Percentiles rank a stretch among this genome's conserved stretches.
Evolutionary conservation across 2,113 vertebrate species (phyloP).

Genomic region (Paramormyrops kingsleyae): DNA sequence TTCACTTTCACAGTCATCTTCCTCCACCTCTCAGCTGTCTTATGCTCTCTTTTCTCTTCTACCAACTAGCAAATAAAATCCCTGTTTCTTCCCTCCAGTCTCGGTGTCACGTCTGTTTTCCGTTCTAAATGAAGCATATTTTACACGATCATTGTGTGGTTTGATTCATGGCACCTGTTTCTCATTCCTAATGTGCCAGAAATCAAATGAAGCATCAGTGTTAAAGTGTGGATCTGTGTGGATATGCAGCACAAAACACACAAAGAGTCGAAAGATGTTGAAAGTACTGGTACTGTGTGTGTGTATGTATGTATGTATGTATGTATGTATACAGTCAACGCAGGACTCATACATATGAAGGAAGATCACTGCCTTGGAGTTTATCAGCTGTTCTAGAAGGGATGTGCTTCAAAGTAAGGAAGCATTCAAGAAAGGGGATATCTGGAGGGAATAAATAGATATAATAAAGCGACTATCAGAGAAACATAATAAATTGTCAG

Average conservation of each 20-base stretch:
- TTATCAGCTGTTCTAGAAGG: background rate
- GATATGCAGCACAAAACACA: background rate
- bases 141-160: background rate
- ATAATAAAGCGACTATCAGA: background rate
- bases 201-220: background rate
- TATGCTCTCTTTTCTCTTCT: background rate
- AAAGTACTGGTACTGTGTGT: background rate
- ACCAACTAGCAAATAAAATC: background rate
- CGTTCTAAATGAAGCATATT: background rate
- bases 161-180: background rate
- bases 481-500: background rate
- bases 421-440: background rate
- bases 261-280: background rate
- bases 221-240: background rate
- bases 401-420: background rate
- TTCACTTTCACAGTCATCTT: background rate
- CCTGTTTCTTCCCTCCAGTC: background rate
- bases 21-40: background rate
- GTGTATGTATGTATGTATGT: background rate
- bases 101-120: background rate
- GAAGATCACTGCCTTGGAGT: background rate
- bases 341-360: background rate
- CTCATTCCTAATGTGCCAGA: background rate
- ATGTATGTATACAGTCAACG: background rate
- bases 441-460: background rate